These are phyloP conservation scores for Cinara cedri DNA, from an alignment of 2,888 invertebrate genomes.

Conservation along the genomic window DNA sequence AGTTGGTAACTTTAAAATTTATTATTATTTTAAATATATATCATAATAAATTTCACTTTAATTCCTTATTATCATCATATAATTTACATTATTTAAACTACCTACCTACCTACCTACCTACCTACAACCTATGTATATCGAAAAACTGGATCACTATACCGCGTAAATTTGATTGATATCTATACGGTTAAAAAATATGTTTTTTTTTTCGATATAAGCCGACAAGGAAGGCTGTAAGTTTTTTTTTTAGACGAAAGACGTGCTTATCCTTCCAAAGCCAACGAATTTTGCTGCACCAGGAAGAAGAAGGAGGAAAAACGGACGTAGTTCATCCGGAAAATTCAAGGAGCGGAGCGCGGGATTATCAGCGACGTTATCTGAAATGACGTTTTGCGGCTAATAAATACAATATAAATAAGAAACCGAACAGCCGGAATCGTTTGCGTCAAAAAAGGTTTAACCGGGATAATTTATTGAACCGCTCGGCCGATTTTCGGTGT, in stretches of 20 bases:
- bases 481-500: constrained; percentile 47
- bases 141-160: background rate
- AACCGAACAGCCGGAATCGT: constrained; percentile 57
- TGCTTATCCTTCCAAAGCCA: constrained; percentile 27
- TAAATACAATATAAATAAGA: constrained; percentile 57
- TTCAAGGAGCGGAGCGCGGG: constrained; percentile 32
- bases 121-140: too few species aligned
- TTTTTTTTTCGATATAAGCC: constrained; percentile 6
- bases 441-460: constrained; percentile 57
- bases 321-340: constrained; percentile 51
- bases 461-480: constrained; percentile 54
- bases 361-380: constrained; percentile 56
- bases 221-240: constrained; percentile 4
- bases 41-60: too few species aligned
- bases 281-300: background rate
- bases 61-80: too few species aligned
- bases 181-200: background rate
- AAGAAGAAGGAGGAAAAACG: constrained; percentile 14
- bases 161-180: constrained; percentile 10
- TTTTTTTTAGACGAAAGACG: constrained; percentile 41
- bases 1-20: too few species aligned
- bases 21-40: too few species aligned
- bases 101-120: too few species aligned
- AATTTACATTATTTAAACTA: too few species aligned
- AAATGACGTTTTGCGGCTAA: constrained; percentile 57